Conservation (phyloP, 2,113 vertebrate species). For the Rhombomys opimus region DNA sequence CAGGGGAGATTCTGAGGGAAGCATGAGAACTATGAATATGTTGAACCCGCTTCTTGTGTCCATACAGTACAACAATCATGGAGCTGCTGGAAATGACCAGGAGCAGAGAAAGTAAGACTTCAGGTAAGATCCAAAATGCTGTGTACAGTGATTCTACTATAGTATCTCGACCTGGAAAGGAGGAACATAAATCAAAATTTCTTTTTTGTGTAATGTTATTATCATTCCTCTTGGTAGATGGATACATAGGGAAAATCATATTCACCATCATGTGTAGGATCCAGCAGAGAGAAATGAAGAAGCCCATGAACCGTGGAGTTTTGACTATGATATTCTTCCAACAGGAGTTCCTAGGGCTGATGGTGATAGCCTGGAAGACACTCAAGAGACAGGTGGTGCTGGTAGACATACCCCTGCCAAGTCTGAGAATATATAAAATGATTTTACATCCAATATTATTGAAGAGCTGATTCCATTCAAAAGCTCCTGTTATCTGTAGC, state of each 20-base stretch:
- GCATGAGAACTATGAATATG: background rate
- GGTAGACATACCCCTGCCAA: background rate
- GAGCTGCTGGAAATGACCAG: background rate
- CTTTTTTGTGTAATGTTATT: background rate
- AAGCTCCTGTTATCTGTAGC: background rate
- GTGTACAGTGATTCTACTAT: background rate
- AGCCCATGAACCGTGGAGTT: background rate
- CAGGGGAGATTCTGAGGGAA: background rate
- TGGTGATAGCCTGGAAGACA: background rate
- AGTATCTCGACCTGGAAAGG: rapidly evolving
- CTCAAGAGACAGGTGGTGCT: background rate
- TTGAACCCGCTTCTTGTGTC: background rate
- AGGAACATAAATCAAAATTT: background rate
- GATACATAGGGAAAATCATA: background rate
- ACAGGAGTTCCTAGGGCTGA: background rate
- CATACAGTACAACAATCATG: background rate
- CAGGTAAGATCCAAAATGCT: background rate
- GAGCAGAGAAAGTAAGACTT: background rate
- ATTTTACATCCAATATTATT: background rate
- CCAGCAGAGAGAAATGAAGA: background rate
- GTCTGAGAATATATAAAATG: background rate
- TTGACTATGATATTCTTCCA: background rate
- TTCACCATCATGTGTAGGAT: background rate
- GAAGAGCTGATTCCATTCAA: background rate
- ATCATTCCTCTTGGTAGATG: rapidly evolving